Percentiles rank a stretch among this genome's conserved stretches.
phyloP scores from a whole-genome alignment of 1,140 invertebrate genomes.

The Leucophenga varia region DNA sequence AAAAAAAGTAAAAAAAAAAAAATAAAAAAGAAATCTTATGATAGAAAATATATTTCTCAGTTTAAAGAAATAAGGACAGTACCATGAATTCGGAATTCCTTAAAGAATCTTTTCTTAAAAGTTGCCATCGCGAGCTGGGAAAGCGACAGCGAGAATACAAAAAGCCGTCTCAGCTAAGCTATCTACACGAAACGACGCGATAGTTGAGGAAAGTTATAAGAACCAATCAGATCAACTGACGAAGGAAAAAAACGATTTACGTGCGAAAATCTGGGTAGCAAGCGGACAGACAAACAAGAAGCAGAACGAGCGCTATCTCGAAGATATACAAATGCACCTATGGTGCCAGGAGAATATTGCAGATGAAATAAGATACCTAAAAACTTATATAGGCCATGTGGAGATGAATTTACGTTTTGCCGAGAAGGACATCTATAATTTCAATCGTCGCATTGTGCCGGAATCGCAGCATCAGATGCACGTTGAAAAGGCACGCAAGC shows the following conservation, averaged over 20 bases:
- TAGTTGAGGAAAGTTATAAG: constrained; percentile 43
- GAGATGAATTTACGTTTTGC: constrained; percentile 36
- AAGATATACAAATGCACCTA: constrained; percentile 36
- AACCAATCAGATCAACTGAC: constrained; percentile 42
- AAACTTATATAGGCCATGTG: constrained; percentile 37
- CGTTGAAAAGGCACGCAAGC: constrained; percentile 26
- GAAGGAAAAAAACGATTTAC: constrained; percentile 42
- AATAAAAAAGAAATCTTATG: no score
- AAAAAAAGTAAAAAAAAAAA: no score
- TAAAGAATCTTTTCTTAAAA: no score
- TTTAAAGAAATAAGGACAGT: no score
- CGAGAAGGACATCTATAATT: constrained; percentile 35
- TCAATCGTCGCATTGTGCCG: constrained; percentile 36
- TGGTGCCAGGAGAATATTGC: constrained; percentile 41
- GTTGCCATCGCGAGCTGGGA: constrained; percentile 43
- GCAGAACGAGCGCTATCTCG: constrained; percentile 23
- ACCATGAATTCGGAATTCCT: no score
- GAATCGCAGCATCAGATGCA: constrained; percentile 37
- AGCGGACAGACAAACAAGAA: constrained; percentile 32
- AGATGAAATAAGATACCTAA: constrained; percentile 28
- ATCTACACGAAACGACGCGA: constrained; percentile 41
- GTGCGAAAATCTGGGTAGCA: constrained; percentile 51
- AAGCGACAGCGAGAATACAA: constrained; percentile 50
- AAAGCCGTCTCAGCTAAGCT: constrained; percentile 39
- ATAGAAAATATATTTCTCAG: no score